Base-by-base conservation (phyloP, 2,888 invertebrate species). In the Temnothorax ravouxi region DNA sequence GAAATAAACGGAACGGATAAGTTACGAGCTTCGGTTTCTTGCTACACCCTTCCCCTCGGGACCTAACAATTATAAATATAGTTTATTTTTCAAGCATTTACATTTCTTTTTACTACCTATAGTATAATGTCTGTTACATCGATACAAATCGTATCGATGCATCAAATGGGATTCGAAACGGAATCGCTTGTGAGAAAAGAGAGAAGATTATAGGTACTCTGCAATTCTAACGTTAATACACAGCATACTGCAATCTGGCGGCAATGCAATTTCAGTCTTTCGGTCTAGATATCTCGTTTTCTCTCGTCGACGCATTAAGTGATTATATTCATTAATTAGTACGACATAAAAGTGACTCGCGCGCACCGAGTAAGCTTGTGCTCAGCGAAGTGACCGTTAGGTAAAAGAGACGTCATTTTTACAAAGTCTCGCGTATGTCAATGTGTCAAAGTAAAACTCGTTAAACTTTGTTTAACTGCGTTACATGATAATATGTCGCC, bases 271-370 rank as follows among this genome's bases (percentile, higher is more conserved):
- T 47, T 6, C 18, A 29, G 3, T 74, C 9, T 13, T 61, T 18
- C 11, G 18, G 1, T 74, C 9, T 15, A 50, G 15, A 15, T 5
- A 5, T 62, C 21, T 62, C 61, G 34, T 75, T 75, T 47, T 75
- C 34, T 34, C 9, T 34, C 9, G 61, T 34, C 34, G 47, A 15
- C 47, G 34, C 11, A 62, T 62, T 62, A 50, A 47, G 47, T 75
- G 21, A 75, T 75, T 62, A 75, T 21, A 38, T 62, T 50, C 21
- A 62, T 47, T 62, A 75, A 75, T 75, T 75, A 75, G 15, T 34
- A 34, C 34, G n/a, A 47, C 25, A 11, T 34, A 18, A 21, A 29
- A 29, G 29, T 25, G 13, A 59, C n/a, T 18, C 44, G 44, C 13
- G 44, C 13, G 34, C 21, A 44, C 15, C n/a, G 50, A 18, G 47